Evolutionary conservation across 2,888 invertebrate genomes (phyloP), one percentile per base, ranked within the genome.

Genomic region (Drosophila borborema): DNA sequence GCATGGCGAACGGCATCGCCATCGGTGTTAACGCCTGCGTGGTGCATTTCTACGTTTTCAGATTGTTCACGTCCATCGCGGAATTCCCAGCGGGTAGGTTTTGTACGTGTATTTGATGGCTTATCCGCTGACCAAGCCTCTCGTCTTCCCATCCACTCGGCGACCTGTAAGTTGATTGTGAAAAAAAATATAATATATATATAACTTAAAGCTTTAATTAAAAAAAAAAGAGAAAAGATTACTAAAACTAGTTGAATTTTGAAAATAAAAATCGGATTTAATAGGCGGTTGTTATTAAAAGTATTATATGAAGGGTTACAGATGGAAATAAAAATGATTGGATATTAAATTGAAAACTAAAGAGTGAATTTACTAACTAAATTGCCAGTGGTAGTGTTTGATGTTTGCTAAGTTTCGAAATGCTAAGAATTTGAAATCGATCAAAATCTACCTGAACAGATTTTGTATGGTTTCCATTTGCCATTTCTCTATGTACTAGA

Each of bases 71-170:
- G 94, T 80, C 95, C 95, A 92, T 96, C 96, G 83, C 89, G 91
- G 92, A 96, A 96, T 89, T 96, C 95, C 96, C 96, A 96, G 86
- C 95, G 95, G 63, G 95, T 95, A 81, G 95, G 95, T 91, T 95
- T 95, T 83, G 95, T 95, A 93, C 95, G 94, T 91, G 94, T 94
- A 93, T 95, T 95, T 90, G 91, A 82, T 86, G 93, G 92, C 90
- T 95, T 95, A 92, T 97, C 97, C 46, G 97, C 97, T 89, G 97
- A 97, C 97, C 97, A 97, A 38, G 97, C 97, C 94, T 97, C 97
- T 91, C 96, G 95, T 91, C 96, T 94, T 90, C 96, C 95, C 91
- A 94, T 94, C 96, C 96, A 96, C 92, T 96, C 96, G 76, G 95
- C 95, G 86, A 93, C 93, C 93, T 93, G 66, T 5, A 81, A 74